Evolutionary conservation across 2,888 invertebrate genomes (phyloP).

Genomic region (Aspidiotus destructor): DNA sequence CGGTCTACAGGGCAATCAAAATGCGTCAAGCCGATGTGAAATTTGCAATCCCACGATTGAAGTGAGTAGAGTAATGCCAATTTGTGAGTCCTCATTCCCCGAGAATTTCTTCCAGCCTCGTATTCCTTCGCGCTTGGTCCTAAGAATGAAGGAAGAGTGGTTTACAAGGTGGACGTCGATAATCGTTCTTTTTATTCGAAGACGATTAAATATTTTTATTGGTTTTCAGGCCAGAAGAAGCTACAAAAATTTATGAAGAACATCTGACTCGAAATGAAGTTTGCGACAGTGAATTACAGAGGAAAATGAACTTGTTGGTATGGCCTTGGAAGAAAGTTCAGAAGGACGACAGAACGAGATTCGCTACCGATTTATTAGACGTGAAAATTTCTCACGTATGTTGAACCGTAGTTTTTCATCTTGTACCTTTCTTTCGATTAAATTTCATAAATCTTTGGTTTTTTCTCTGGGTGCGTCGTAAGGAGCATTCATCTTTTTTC

Average conservation of each 20-base stretch:
- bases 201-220: no score
- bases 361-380: neutral
- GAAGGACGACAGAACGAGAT: no score
- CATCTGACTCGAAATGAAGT: neutral
- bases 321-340: conserved; percentile 17
- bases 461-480: no score
- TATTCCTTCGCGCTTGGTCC: neutral
- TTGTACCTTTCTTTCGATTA: neutral
- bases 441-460: no score
- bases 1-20: conserved; percentile 67
- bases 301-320: neutral
- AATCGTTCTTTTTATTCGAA: neutral
- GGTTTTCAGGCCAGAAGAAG: conserved; percentile 1
- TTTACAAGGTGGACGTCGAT: neutral
- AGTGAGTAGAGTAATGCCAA: conserved; percentile 45
- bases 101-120: neutral
- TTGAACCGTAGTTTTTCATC: neutral
- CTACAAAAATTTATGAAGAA: conserved; percentile 2
- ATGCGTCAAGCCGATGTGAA: conserved; percentile 51
- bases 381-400: neutral
- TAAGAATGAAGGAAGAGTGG: neutral
- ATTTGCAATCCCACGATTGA: conserved; percentile 49
- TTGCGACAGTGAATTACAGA: neutral
- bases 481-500: neutral
- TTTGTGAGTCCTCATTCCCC: neutral